Evolutionary conservation across 2,888 invertebrate genomes (phyloP).

Genomic region (Taenaris catops): DNA sequence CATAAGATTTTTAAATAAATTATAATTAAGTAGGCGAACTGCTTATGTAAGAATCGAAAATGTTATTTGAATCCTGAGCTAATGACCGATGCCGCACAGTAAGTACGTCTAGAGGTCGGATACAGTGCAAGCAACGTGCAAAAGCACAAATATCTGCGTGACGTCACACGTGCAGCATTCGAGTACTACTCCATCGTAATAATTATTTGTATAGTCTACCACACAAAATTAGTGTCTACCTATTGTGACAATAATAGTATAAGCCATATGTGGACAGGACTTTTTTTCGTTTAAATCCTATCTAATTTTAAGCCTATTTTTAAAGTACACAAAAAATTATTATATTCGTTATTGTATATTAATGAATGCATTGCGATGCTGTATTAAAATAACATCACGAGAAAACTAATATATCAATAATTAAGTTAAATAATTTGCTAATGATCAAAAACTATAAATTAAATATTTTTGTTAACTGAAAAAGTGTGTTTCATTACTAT

Average conservation of each 20-base stretch:
- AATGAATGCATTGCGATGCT: constrained; percentile 4
- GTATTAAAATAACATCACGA: constrained; percentile 3
- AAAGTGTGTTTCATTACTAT: constrained; percentile 12
- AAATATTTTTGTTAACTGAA: constrained; percentile 15
- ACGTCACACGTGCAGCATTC: no score
- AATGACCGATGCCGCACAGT: no score
- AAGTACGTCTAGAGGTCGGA: not conserved
- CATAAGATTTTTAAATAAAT: constrained; percentile 5
- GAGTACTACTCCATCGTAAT: no score
- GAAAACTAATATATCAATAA: constrained; percentile 4
- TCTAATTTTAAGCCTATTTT: constrained; percentile 16
- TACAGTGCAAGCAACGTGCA: not conserved
- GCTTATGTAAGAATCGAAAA: not conserved
- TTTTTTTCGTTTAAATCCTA: constrained; percentile 13
- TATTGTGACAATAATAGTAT: not conserved
- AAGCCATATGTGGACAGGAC: constrained; percentile 3
- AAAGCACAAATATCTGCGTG: not conserved
- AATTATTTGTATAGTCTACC: no score
- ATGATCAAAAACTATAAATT: constrained; percentile 12
- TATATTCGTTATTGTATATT: constrained; percentile 3
- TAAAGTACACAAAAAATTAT: constrained; percentile 11
- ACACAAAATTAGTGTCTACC: not conserved
- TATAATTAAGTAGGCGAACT: not conserved
- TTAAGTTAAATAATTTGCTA: constrained; percentile 16
- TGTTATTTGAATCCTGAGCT: no score